These are phyloP conservation scores for Leptopilina myrica DNA, from an alignment of 2,888 invertebrate species.

Conservation along the genomic window DNA sequence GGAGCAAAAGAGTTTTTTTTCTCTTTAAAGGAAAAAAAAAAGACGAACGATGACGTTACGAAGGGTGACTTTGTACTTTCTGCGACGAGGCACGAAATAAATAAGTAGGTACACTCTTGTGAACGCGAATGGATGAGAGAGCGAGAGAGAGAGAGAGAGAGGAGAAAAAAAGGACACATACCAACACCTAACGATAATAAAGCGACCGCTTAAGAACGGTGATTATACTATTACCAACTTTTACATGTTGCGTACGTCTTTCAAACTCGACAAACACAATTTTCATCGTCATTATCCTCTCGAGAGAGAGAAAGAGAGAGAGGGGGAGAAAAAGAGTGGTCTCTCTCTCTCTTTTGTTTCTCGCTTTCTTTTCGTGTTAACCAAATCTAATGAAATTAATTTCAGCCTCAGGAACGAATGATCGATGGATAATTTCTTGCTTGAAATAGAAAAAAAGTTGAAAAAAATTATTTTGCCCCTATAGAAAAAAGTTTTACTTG, in stretches of 20 bases:
- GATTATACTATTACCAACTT: constrained; percentile 60
- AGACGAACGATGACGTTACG: constrained; percentile 29
- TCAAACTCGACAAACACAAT: constrained; percentile 67
- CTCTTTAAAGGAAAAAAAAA: not conserved
- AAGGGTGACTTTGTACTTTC: constrained; percentile 37
- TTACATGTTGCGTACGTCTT: constrained; percentile 49
- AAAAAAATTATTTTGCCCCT: too few relatives aligned
- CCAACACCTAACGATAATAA: constrained; percentile 52
- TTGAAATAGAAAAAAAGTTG: too few relatives aligned
- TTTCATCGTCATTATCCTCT: constrained; percentile 68
- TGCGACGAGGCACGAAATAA: constrained; percentile 33
- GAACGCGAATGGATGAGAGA: constrained; percentile 25
- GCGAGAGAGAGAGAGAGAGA: too few relatives aligned
- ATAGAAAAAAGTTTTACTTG: too few relatives aligned
- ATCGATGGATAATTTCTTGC: too few relatives aligned
- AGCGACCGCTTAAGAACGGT: constrained; percentile 58
- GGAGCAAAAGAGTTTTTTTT: constrained; percentile 8
- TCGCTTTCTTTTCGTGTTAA: constrained; percentile 46
- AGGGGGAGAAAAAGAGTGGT: constrained; percentile 28
- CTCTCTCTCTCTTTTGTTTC: constrained; percentile 63
- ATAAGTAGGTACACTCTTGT: constrained; percentile 40
- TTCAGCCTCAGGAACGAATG: too few relatives aligned
- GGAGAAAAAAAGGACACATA: constrained; percentile 20
- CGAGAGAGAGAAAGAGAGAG: constrained; percentile 40
- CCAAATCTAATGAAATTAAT: not conserved